A percentile compares a stretch with the other conserved stretches of the same genome.
Evolutionary conservation across 2,797 vertebrate species (phyloP).

Genomic region (Sebastes diploproa): DNA sequence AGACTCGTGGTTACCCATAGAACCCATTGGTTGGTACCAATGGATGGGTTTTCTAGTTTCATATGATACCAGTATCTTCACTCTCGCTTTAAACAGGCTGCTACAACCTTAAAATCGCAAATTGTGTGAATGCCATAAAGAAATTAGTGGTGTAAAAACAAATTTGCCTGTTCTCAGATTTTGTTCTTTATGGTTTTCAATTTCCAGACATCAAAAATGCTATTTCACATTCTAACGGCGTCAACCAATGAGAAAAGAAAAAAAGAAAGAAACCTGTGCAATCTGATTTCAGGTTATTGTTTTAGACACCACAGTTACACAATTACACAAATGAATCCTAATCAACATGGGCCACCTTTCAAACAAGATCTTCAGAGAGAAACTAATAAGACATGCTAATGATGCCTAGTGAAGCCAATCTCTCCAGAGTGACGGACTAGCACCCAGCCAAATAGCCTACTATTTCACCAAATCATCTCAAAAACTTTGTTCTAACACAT

Average conservation of each 20-base stretch:
- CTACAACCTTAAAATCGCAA: not conserved
- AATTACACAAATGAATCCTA: not conserved
- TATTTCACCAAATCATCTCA: constrained; percentile 6
- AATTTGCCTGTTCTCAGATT: not conserved
- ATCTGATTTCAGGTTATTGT: not conserved
- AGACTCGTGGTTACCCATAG: not conserved
- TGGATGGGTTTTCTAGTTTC: not conserved
- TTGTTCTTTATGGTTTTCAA: not conserved
- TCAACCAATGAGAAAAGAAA: not conserved
- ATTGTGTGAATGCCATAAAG: not conserved
- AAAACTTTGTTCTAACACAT: constrained; percentile 17
- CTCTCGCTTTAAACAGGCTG: not conserved
- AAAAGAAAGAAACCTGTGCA: not conserved
- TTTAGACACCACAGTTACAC: not conserved
- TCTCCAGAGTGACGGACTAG: not conserved
- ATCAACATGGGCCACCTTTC: not conserved
- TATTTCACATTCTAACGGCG: not conserved
- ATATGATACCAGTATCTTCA: not conserved
- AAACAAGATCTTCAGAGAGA: not conserved
- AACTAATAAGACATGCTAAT: constrained; percentile 10
- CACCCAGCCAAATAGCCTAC: not conserved
- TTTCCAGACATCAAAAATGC: not conserved
- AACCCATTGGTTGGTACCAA: not conserved
- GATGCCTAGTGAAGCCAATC: constrained; percentile 1
- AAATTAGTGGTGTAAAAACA: no score